A percentile compares a stretch with the other conserved stretches of the same genome.
phyloP scores from a whole-genome alignment of 2,888 invertebrate genomes.

The Lycia hirtaria region DNA sequence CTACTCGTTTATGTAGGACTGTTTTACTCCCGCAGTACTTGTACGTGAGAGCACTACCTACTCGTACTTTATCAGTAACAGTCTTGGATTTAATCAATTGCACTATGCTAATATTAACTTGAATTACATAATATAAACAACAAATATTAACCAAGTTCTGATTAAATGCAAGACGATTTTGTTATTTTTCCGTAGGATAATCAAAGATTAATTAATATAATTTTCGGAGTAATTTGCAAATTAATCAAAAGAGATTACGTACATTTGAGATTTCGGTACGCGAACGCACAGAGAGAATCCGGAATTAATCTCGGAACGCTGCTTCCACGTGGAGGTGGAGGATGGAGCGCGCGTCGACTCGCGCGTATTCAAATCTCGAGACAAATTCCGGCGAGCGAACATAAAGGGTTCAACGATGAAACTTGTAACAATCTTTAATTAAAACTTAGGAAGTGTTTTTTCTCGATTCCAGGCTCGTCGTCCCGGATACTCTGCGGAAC shows the following conservation, averaged over 20 bases:
- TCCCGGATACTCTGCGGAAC: constrained; percentile 7
- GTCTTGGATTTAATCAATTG: too few species aligned
- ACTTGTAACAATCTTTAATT: constrained; percentile 21
- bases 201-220: neutral
- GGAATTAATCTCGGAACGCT: constrained; percentile 55
- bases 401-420: constrained; percentile 18
- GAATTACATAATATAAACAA: too few species aligned
- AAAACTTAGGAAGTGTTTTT: constrained; percentile 21
- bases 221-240: constrained; percentile 11
- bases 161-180: neutral
- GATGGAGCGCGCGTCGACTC: constrained; percentile 17
- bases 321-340: too few species aligned
- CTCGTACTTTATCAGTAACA: too few species aligned
- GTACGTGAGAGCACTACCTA: too few species aligned
- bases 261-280: constrained; percentile 34
- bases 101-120: too few species aligned
- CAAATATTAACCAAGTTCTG: neutral
- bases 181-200: neutral
- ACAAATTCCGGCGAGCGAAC: constrained; percentile 29
- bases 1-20: too few species aligned
- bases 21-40: too few species aligned
- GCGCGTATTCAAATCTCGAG: constrained; percentile 38
- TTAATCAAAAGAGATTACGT: constrained; percentile 21
- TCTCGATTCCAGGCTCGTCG: constrained; percentile 9
- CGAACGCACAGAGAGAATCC: constrained; percentile 47